These are phyloP conservation scores for Heterochromis multidens DNA, from an alignment of 2,113 vertebrate species.

Conservation along the genomic window DNA sequence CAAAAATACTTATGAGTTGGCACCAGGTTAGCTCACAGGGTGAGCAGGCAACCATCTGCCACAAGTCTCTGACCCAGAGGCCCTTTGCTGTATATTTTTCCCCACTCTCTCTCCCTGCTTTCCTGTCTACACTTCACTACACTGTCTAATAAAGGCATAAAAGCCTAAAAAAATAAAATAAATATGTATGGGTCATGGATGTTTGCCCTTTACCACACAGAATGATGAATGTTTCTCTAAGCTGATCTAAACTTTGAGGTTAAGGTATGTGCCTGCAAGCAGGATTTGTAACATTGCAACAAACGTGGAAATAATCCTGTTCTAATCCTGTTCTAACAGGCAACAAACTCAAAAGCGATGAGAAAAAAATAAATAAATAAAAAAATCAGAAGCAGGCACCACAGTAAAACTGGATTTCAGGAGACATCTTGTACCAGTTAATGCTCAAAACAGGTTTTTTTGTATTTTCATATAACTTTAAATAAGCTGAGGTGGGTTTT, in stretches of 20 bases:
- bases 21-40: background rate
- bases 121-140: too few relatives aligned
- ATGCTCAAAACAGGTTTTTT: too few relatives aligned
- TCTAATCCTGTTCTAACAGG: background rate
- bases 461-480: too few relatives aligned
- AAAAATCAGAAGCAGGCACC: background rate
- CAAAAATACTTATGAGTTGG: background rate
- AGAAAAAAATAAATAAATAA: too few relatives aligned
- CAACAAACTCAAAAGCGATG: background rate
- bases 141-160: background rate
- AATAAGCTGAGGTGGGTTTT: too few relatives aligned
- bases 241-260: background rate
- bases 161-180: background rate
- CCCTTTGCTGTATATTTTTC: too few relatives aligned
- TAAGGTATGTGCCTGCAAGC: background rate
- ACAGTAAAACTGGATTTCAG: too few relatives aligned
- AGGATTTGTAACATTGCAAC: background rate
- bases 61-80: background rate
- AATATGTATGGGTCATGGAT: background rate
- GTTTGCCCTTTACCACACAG: background rate
- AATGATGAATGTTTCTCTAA: background rate
- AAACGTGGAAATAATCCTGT: background rate
- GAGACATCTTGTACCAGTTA: too few relatives aligned
- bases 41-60: background rate
- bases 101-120: too few relatives aligned